A percentile compares a stretch with the other conserved stretches of the same genome.
Evolutionary conservation across 2,888 invertebrate genomes (phyloP).

Genomic region (Cloeon dipterum): DNA sequence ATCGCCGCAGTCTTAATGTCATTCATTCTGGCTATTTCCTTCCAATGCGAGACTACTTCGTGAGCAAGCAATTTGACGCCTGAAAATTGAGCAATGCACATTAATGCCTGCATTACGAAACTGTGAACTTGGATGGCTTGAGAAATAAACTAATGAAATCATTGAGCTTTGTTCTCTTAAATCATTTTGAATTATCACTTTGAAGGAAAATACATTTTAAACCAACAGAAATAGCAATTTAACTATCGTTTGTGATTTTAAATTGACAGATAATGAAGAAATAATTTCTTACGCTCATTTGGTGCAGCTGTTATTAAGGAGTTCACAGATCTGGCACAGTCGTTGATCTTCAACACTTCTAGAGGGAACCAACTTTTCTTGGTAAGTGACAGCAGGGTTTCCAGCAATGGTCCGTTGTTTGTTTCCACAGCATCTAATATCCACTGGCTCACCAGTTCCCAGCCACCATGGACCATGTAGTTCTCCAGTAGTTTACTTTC

Average conservation of each 20-base stretch:
- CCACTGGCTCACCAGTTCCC: conserved; percentile 80
- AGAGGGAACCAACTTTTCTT: conserved; percentile 76
- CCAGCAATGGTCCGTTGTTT: conserved; percentile 68
- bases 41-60: conserved; percentile 71
- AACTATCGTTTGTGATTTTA: no score
- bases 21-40: conserved; percentile 44
- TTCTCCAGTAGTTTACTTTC: conserved; percentile 52
- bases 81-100: no score
- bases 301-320: conserved; percentile 57
- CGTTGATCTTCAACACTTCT: conserved; percentile 71
- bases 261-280: no score
- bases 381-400: conserved; percentile 65
- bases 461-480: conserved; percentile 79
- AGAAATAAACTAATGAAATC: no score
- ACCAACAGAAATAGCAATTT: no score
- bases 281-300: conserved; percentile 61
- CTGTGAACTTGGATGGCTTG: no score
- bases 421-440: conserved; percentile 63
- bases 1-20: no score
- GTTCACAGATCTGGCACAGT: conserved; percentile 79
- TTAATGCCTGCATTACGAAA: no score
- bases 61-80: conserved; percentile 55
- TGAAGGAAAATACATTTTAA: no score
- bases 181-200: no score
- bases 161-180: no score